Conservation (phyloP, 2,113 vertebrate species). For the Alces alces region DNA sequence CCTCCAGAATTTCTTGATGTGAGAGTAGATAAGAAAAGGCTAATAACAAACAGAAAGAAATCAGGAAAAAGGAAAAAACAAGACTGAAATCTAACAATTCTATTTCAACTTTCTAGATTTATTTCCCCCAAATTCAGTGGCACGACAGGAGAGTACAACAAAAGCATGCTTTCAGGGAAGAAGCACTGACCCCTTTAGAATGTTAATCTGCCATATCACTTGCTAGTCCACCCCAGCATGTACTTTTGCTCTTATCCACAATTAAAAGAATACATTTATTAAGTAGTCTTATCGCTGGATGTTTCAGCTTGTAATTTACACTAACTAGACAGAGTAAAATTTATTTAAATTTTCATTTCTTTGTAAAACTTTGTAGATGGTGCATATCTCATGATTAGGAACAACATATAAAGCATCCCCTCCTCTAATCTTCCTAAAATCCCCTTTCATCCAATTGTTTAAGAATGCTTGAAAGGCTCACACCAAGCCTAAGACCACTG, state of each 20-base stretch:
- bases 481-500: constrained; percentile 87
- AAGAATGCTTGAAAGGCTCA: constrained; percentile 99
- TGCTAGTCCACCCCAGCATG: constrained; percentile 84
- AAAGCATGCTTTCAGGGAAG: constrained; percentile 93
- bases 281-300: constrained; percentile 83
- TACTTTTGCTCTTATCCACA: constrained; percentile 84
- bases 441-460: constrained; percentile 99
- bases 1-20: neutral
- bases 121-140: constrained; percentile 76
- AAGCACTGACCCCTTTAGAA: constrained; percentile 88
- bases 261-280: constrained; percentile 86
- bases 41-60: neutral
- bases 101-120: constrained; percentile 77
- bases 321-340: constrained; percentile 84
- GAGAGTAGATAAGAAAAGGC: neutral
- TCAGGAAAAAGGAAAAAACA: constrained; percentile 48
- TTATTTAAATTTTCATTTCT: constrained; percentile 83
- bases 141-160: constrained; percentile 89
- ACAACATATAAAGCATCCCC: constrained; percentile 96
- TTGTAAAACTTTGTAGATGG: constrained; percentile 85
- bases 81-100: constrained; percentile 73
- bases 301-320: constrained; percentile 84
- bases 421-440: constrained; percentile 99
- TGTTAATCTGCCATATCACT: constrained; percentile 93
- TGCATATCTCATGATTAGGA: constrained; percentile 95